These are phyloP conservation scores for Rhinoderma darwinii DNA, from an alignment of 2,113 vertebrate genomes.

Conservation along the genomic window DNA sequence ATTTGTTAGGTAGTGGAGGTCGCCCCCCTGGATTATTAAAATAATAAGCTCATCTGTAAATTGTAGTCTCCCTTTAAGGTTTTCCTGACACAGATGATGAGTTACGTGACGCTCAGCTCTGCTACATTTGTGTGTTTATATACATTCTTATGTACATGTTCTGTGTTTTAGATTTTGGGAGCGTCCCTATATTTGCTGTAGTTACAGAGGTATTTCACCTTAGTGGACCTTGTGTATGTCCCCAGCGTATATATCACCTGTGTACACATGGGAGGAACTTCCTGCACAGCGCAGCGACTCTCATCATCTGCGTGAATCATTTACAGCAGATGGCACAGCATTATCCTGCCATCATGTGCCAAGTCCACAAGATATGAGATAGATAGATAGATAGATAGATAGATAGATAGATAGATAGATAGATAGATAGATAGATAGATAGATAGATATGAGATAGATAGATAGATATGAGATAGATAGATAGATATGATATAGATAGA, in stretches of 20 bases:
- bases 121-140: not conserved
- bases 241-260: not conserved
- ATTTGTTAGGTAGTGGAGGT: not conserved
- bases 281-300: not conserved
- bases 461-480: too few species aligned
- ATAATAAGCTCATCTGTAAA: not conserved
- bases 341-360: not conserved
- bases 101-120: too few species aligned
- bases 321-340: too few species aligned
- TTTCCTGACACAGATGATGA: not conserved
- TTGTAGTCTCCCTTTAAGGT: not conserved
- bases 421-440: too few species aligned
- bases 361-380: too few species aligned
- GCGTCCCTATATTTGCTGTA: constrained; percentile 17
- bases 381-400: too few species aligned
- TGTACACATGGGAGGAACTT: not conserved
- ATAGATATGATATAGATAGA: too few species aligned
- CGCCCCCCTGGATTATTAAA: not conserved
- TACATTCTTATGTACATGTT: too few species aligned
- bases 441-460: too few species aligned
- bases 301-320: too few species aligned
- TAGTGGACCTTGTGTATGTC: constrained; percentile 9
- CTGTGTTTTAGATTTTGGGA: not conserved
- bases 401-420: too few species aligned
- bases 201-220: constrained; percentile 24